These are phyloP conservation scores for Leptinotarsa haldemani DNA, from an alignment of 2,888 invertebrate genomes.

Conservation along the genomic window DNA sequence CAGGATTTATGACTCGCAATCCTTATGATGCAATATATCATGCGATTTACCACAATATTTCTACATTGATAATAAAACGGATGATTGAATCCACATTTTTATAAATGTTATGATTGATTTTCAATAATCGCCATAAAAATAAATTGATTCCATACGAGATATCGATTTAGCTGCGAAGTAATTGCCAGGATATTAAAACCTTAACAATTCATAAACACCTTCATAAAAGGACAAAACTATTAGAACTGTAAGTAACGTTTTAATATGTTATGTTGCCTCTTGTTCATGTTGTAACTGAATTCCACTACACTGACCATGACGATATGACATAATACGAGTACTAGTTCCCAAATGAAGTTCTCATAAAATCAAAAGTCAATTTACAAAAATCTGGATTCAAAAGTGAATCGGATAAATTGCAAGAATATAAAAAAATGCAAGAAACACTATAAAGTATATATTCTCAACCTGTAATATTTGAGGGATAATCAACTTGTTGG, in stretches of 20 bases:
- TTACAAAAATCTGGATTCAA: no score
- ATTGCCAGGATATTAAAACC: constrained; percentile 17
- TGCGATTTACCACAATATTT: neutral
- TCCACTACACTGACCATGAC: neutral
- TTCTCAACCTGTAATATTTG: no score
- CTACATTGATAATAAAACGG: neutral
- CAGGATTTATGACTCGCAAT: neutral
- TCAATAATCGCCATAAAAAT: neutral
- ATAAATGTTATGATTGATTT: neutral
- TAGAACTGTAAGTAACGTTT: neutral
- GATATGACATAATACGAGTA: no score
- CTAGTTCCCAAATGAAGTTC: no score
- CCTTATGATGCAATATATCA: neutral
- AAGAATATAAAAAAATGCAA: no score
- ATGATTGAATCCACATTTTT: neutral
- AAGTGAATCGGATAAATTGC: no score
- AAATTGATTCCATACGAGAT: constrained; percentile 2
- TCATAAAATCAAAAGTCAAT: no score
- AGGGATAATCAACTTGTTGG: no score
- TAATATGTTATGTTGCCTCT: neutral
- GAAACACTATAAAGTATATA: no score
- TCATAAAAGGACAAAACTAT: constrained; percentile 6
- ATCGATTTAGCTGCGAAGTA: neutral
- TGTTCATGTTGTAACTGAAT: neutral
- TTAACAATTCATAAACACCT: constrained; percentile 16